These are phyloP conservation scores for Aldrovandia affinis DNA, from an alignment of 2,797 vertebrate species.

Conservation along the genomic window DNA sequence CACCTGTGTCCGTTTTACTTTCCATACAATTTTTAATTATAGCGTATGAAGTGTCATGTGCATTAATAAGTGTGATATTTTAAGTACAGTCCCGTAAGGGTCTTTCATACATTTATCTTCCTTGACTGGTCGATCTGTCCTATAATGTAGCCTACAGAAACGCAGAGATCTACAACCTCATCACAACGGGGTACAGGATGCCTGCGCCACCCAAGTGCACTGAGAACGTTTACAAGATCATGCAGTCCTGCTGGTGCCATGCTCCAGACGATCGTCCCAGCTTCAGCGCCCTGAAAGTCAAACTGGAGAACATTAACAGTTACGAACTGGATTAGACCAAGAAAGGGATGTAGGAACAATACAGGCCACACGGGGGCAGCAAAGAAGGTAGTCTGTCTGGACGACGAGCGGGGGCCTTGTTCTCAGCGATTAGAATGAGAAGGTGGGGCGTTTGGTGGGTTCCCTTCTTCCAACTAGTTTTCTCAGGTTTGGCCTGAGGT, in stretches of 20 bases:
- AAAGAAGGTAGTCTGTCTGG: background rate
- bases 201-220: slow-evolving; percentile 57
- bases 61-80: background rate
- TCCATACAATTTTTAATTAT: background rate
- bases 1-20: background rate
- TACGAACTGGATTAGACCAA: slow-evolving; percentile 21
- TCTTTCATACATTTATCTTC: background rate
- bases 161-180: slow-evolving; percentile 50
- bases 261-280: slow-evolving; percentile 55
- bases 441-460: background rate
- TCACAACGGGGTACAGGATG: slow-evolving; percentile 61
- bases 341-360: background rate
- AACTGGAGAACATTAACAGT: slow-evolving; percentile 46
- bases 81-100: background rate
- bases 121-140: background rate
- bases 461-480: background rate
- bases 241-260: slow-evolving; percentile 64
- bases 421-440: background rate
- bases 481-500: background rate
- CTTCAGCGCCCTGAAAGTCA: slow-evolving; percentile 52
- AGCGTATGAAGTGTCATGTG: too few species aligned
- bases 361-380: slow-evolving; percentile 33
- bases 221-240: slow-evolving; percentile 43
- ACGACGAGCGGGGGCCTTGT: background rate
- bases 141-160: slow-evolving; percentile 46